A percentile compares a stretch with the other conserved stretches of the same genome.
phyloP scores from a whole-genome alignment of 1,140 invertebrate species.

The Drosophila funebris region DNA sequence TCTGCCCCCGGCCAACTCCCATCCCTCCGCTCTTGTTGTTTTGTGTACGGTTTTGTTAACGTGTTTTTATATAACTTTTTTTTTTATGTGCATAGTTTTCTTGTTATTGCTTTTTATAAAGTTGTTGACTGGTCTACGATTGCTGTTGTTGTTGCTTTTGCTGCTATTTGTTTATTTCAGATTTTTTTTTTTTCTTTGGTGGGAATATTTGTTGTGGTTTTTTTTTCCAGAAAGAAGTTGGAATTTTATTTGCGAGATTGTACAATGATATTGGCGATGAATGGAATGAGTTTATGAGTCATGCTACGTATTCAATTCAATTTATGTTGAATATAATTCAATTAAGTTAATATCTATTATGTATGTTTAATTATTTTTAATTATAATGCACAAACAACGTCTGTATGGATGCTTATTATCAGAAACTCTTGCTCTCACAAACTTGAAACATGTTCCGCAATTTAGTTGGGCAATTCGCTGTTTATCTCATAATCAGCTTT shows the following conservation, averaged over 20 bases:
- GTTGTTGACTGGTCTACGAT: conserved; percentile 28
- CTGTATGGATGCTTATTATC: too few relatives aligned
- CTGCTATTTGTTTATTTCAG: conserved; percentile 51
- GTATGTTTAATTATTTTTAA: conserved; percentile 14
- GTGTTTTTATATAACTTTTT: conserved; percentile 80
- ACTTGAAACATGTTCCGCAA: conserved; percentile 48
- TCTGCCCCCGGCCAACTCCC: neutral
- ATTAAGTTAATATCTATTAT: neutral
- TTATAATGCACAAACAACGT: neutral
- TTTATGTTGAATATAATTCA: conserved; percentile 1
- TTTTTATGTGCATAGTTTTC: conserved; percentile 69
- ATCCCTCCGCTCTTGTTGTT: neutral
- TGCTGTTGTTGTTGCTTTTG: conserved; percentile 12
- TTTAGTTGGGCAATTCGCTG: conserved; percentile 64
- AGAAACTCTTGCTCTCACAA: conserved; percentile 24
- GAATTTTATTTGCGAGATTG: conserved; percentile 58
- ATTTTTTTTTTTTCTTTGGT: conserved; percentile 53
- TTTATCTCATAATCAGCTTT: conserved; percentile 77
- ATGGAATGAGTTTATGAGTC: conserved; percentile 27
- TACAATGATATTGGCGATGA: conserved; percentile 15
- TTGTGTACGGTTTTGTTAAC: conserved; percentile 48
- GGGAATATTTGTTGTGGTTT: conserved; percentile 55
- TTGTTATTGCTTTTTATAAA: conserved; percentile 36
- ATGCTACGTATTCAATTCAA: conserved; percentile 9
- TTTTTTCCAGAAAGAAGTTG: conserved; percentile 25